Percentiles rank a stretch among this genome's conserved stretches.
phyloP scores from a whole-genome alignment of 2,113 vertebrate genomes.

The Enhydra lutris region DNA sequence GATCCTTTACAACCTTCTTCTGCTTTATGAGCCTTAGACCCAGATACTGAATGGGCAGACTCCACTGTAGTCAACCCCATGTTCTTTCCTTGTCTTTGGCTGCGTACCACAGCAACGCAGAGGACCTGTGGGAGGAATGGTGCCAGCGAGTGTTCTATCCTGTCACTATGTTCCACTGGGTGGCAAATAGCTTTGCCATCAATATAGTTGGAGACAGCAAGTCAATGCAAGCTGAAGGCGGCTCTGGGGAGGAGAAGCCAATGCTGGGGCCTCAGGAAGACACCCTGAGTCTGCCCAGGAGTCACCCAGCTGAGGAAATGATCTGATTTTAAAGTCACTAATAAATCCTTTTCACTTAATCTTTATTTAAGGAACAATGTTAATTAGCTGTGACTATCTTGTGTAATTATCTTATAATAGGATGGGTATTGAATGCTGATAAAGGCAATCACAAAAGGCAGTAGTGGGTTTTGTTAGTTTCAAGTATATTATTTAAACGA shows the following conservation, averaged over 20 bases:
- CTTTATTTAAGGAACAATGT: constrained; percentile 59
- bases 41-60: not conserved
- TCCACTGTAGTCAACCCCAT: constrained; percentile 13
- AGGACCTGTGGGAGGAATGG: constrained; percentile 74
- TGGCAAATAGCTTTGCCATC: constrained; percentile 64
- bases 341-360: constrained; percentile 51
- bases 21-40: not conserved
- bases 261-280: constrained; percentile 12
- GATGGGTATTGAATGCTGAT: constrained; percentile 5
- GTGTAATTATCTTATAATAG: constrained; percentile 64
- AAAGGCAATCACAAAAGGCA: constrained; percentile 52
- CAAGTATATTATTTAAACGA: constrained; percentile 10
- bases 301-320: not conserved
- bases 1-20: not conserved
- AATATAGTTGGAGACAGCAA: constrained; percentile 42
- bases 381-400: constrained; percentile 50
- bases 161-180: constrained; percentile 40
- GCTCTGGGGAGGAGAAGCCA: not conserved
- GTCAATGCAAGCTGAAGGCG: constrained; percentile 20
- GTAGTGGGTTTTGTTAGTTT: constrained; percentile 2
- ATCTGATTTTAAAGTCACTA: constrained; percentile 51
- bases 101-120: constrained; percentile 53
- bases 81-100: constrained; percentile 61
- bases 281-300: not conserved
- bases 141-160: constrained; percentile 51